Evolutionary conservation across 2,113 vertebrate species (phyloP).

Genomic region (Suncus etruscus): DNA sequence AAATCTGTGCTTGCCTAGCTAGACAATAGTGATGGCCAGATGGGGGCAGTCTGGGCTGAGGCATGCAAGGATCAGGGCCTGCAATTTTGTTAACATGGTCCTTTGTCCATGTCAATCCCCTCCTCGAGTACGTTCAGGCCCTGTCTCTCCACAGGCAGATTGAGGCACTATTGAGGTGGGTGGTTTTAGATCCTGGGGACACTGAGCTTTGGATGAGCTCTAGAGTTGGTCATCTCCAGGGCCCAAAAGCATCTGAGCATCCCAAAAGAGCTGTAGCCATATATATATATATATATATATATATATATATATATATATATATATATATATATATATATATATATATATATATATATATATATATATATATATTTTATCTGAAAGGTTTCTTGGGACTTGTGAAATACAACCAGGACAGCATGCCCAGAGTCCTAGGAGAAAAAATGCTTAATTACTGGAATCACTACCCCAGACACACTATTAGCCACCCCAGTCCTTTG

Average conservation of each 20-base stretch:
- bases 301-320: no score
- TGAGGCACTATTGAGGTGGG: not conserved
- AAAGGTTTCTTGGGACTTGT: not conserved
- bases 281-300: no score
- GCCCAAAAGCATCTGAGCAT: not conserved
- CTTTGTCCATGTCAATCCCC: not conserved
- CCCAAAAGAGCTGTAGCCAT: not conserved
- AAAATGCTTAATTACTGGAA: not conserved
- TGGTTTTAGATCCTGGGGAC: no score
- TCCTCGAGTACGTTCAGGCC: not conserved
- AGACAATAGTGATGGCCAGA: constrained; percentile 33
- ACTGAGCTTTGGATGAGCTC: no score
- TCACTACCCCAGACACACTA: not conserved
- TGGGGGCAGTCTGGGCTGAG: not conserved
- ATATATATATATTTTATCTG: no score
- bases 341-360: no score
- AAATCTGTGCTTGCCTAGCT: not conserved
- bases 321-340: no score
- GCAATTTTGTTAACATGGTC: not conserved
- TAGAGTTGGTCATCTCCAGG: not conserved
- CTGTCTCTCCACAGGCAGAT: not conserved
- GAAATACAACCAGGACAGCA: not conserved
- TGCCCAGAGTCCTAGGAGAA: not conserved
- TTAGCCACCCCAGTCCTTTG: not conserved
- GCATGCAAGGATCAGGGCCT: not conserved